Base-by-base conservation (phyloP, 2,797 vertebrate genomes). In the Mastacembelus armatus region DNA sequence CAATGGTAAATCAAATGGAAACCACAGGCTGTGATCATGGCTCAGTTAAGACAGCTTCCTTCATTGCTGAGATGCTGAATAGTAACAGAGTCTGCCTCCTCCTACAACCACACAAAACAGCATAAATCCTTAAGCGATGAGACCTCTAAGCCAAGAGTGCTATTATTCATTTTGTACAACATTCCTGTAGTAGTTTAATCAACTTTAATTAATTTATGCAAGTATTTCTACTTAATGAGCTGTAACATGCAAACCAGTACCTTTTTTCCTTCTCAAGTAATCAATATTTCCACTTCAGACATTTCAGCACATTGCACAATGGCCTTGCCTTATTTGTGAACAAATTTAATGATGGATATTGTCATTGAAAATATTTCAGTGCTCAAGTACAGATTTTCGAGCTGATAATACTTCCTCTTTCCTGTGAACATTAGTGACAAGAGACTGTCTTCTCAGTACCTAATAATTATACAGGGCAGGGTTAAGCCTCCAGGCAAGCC, bases 231-330 rank as follows among this genome's bases (percentile, higher is more conserved):
- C 66, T 45, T 83, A 85, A 86, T 86, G 78, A 88, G 79, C 74
- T 88, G 47, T 27, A 83, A 65, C 77, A 70, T 78, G 56, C 70
- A 83, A 80, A 81, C 56, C 54, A 48, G 67, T 65, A 26, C 54
- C 50, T 56, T 48, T 45, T 39, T 51, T n/a, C 29, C 64, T 57
- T 62, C 64, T 76, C 48, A 45, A 68, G 32, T 51, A 81, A 81
- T 88, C 83, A 77, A 90, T 85, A 85, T 61, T 70, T 54, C 60
- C 40, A 65, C 81, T 79, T 60, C 80, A 83, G 74, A 79, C 70
- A 81, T 71, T 80, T 59, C 66, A 77, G 72, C 78, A 73, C n/a
- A 39, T 70, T 68, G 64, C 57, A 57, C 64, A 43, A 9, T 15
- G 30, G 52, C 50, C 26, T 54, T 22, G 36, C 36, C 40, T 50